Evolutionary conservation across 2,797 vertebrate genomes (phyloP).

Genomic region (Sebastes reedi): DNA sequence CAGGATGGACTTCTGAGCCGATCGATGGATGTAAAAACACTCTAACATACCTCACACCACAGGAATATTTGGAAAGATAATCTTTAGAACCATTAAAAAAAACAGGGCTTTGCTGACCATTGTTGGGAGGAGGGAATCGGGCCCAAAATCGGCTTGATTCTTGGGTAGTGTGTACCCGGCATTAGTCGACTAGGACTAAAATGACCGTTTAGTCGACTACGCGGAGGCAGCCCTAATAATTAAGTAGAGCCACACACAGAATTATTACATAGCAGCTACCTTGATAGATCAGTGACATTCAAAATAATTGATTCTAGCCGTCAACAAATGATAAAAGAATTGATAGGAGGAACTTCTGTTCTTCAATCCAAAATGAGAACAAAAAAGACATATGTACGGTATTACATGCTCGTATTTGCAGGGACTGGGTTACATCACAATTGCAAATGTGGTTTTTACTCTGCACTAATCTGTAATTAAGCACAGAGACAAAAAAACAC

Average conservation of each 20-base stretch:
- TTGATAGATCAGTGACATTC: not conserved
- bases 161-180: too few species aligned
- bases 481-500: not conserved
- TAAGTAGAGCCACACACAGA: not conserved
- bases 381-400: not conserved
- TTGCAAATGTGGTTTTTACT: constrained; percentile 4
- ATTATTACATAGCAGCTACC: not conserved
- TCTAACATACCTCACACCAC: too few species aligned
- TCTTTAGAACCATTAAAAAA: too few species aligned
- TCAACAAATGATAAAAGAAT: not conserved
- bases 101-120: too few species aligned
- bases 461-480: constrained; percentile 35
- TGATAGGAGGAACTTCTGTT: not conserved
- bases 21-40: too few species aligned
- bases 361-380: not conserved
- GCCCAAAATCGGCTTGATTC: too few species aligned
- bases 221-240: not conserved
- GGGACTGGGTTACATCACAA: not conserved
- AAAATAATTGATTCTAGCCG: not conserved
- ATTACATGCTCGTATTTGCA: not conserved
- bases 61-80: too few species aligned
- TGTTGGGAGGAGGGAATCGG: fast-evolving
- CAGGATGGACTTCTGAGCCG: too few species aligned
- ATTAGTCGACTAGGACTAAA: too few species aligned
- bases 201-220: too few species aligned